Evolutionary conservation across 2,113 vertebrate species (phyloP), one percentile per base, ranked within the genome.

Genomic region (Rhea americana): DNA sequence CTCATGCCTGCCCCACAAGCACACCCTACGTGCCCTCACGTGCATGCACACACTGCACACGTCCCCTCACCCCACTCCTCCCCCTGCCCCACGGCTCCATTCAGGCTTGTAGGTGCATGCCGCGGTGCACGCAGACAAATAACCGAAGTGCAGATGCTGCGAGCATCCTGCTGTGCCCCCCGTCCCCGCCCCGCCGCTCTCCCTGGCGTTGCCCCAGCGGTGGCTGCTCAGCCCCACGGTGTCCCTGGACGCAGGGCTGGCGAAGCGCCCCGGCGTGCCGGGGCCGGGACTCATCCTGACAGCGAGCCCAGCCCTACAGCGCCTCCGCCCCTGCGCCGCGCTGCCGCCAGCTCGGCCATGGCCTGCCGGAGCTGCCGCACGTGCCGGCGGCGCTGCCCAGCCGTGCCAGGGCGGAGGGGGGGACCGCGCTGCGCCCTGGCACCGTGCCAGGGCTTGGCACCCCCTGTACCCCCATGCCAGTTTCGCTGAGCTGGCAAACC

Each of bases 51-150:
- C 53, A 21, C 30, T 10, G 15, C 67, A 17, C 2, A 8, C 45
- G 32, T 22, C 9, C 45, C 45, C 30, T 24, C 32, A 22, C 11
- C 53, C 24, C 51, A 21, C 56, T 59, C 32, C 19, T 75, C 12
- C 8, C 9, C 10, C 13, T 1, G 32, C 56, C 71, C 50, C 61
- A 26, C 0, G 0, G 67, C 22, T 86, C 58, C n/a, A 15, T 45
- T 70, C 0, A 1, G 55, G 18, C 7, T 84, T 0, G 0, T 0
- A 0, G 30, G 59, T 21, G 11, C 9, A 75, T 39, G 32, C 32
- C 2, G 4, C 22, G 8, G 13, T 15, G 15, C 53, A 28, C 26
- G 9, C 53, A 8, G 28, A 11, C 7, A 28, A 55, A 15, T 47
- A 47, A 18, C 45, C 5, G 15, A 9, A 55, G 53, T 9, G 28